Evolutionary conservation across 2,113 vertebrate genomes (phyloP).

Genomic region (Nothobranchius furzeri): DNA sequence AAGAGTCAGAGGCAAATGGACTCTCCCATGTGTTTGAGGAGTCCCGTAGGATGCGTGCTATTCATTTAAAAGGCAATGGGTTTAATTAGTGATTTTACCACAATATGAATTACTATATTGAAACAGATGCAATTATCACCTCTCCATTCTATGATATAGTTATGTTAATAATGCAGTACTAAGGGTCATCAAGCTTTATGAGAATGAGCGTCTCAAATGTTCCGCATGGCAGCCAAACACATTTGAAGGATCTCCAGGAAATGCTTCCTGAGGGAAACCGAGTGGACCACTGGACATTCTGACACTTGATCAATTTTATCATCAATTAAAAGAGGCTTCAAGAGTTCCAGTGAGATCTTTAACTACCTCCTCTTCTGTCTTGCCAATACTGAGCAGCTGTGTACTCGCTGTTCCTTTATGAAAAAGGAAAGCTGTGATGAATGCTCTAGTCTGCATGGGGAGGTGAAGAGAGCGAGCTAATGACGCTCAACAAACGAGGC

Average conservation of each 20-base stretch:
- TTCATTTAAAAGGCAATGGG: slow-evolving; percentile 49
- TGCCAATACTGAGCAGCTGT: neutral
- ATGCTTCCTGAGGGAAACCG: slow-evolving; percentile 17
- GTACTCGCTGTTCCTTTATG: slow-evolving; percentile 28
- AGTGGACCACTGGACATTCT: slow-evolving; percentile 8
- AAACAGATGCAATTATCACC: slow-evolving; percentile 49
- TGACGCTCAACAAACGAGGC: slow-evolving; percentile 57
- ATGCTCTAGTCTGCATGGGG: slow-evolving; percentile 55
- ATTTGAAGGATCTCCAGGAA: slow-evolving; percentile 36
- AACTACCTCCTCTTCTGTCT: neutral
- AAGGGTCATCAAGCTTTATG: slow-evolving; percentile 30
- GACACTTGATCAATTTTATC: slow-evolving; percentile 40
- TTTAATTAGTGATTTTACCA: slow-evolving; percentile 58
- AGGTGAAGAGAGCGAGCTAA: slow-evolving; percentile 44
- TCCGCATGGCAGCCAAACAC: slow-evolving; percentile 12
- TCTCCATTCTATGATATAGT: slow-evolving; percentile 28
- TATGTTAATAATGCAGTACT: slow-evolving; percentile 36
- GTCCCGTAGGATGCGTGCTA: slow-evolving; percentile 45
- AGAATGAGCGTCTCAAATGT: slow-evolving; percentile 27
- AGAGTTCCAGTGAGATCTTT: slow-evolving; percentile 16
- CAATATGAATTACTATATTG: slow-evolving; percentile 31
- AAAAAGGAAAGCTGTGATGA: slow-evolving; percentile 55
- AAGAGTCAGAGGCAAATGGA: slow-evolving; percentile 29
- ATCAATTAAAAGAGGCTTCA: slow-evolving; percentile 39
- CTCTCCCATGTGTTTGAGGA: slow-evolving; percentile 20